Evolutionary conservation across 2,888 invertebrate genomes (phyloP).

Genomic region (Acanthosepion esculentum): DNA sequence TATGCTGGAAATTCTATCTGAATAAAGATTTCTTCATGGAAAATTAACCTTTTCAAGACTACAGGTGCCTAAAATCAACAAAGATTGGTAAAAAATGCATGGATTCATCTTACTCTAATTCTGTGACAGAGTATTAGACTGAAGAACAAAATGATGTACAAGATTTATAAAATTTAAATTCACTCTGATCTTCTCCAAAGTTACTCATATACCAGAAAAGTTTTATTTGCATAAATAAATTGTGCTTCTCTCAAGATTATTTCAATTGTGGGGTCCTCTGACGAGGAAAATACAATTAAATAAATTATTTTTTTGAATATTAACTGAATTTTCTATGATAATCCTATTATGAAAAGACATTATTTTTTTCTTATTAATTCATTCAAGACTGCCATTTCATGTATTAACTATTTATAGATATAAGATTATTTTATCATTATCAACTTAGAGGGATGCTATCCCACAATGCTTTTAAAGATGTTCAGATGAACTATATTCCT

Average conservation of each 20-base stretch:
- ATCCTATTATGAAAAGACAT: not conserved
- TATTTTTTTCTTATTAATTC: not conserved
- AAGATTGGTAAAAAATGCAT: no score
- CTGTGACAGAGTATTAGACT: not conserved
- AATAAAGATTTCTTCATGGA: not conserved
- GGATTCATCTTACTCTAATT: not conserved
- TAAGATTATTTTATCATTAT: no score
- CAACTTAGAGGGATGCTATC: no score
- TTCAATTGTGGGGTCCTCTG: no score
- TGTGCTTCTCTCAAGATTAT: no score
- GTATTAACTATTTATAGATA: no score
- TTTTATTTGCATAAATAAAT: not conserved
- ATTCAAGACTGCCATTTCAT: not conserved
- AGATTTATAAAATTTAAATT: not conserved
- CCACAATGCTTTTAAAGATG: no score
- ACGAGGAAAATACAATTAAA: not conserved
- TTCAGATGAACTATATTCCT: no score
- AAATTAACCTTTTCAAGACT: not conserved
- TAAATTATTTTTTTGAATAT: not conserved
- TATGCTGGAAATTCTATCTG: not conserved
- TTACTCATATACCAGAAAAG: not conserved
- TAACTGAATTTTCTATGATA: not conserved
- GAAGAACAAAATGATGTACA: not conserved
- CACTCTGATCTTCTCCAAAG: not conserved
- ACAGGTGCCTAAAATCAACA: not conserved